A percentile compares a stretch with the other conserved stretches of the same genome.
Evolutionary conservation across 2,797 vertebrate species (phyloP).

Genomic region (Calcarius lapponicus): DNA sequence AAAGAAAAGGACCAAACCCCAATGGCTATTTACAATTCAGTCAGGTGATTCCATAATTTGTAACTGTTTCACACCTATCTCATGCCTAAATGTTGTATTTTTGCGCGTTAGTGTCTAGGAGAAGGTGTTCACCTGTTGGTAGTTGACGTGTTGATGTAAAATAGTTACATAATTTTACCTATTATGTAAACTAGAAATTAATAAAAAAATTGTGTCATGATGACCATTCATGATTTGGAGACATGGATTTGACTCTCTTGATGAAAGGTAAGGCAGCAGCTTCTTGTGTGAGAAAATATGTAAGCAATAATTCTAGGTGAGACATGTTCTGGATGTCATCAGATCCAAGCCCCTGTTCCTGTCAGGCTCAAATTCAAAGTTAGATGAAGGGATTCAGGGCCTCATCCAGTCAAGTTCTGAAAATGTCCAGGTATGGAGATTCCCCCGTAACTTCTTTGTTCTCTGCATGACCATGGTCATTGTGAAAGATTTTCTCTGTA

Average conservation of each 20-base stretch:
- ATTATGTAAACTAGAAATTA: neutral
- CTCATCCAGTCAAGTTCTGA: neutral
- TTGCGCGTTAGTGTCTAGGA: neutral
- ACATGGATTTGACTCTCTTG: neutral
- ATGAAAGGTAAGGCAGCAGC: neutral
- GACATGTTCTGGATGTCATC: neutral
- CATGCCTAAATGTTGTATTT: neutral
- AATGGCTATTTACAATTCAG: slow-evolving; percentile 87
- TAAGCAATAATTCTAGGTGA: neutral
- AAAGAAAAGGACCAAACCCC: slow-evolving; percentile 89
- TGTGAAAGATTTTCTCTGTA: neutral
- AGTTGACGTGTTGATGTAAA: neutral
- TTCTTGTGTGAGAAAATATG: neutral
- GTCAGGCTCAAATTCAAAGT: neutral
- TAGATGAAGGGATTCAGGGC: neutral
- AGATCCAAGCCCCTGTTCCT: neutral
- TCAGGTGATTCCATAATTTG: slow-evolving; percentile 79
- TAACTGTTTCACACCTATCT: neutral
- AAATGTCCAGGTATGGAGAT: neutral
- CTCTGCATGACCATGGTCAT: neutral
- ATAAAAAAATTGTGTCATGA: neutral
- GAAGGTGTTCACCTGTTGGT: neutral
- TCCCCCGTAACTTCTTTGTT: neutral
- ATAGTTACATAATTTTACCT: neutral
- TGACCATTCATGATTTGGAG: neutral